A percentile compares a stretch with the other conserved stretches of the same genome.
These are phyloP conservation scores for Alauda arvensis DNA, from an alignment of 2,797 vertebrate species.

Conservation along the genomic window DNA sequence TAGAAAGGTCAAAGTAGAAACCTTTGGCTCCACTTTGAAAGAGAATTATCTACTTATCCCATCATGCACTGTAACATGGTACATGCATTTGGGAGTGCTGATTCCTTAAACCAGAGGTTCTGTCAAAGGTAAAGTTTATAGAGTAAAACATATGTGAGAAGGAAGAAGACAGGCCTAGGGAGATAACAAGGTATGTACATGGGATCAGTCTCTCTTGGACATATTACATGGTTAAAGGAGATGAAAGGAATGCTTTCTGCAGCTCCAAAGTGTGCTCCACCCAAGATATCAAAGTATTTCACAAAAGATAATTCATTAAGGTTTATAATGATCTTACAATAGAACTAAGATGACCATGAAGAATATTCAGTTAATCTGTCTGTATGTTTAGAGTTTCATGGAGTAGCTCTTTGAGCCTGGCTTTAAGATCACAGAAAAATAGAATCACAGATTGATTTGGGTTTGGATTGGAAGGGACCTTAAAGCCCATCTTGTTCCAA, in stretches of 20 bases:
- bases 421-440: not conserved
- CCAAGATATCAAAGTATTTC: not conserved
- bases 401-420: not conserved
- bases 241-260: not conserved
- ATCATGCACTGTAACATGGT: rapidly evolving
- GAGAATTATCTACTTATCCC: not conserved
- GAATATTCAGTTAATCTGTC: not conserved
- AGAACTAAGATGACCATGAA: not conserved
- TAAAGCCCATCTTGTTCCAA: not conserved
- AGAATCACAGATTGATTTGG: not conserved
- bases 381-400: not conserved
- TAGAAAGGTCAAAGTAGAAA: not conserved
- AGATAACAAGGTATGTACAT: not conserved
- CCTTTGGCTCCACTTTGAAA: not conserved
- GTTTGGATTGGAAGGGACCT: not conserved
- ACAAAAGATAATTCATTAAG: not conserved
- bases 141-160: not conserved
- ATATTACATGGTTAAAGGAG: not conserved
- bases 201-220: not conserved
- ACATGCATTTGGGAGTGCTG: not conserved
- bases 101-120: not conserved
- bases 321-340: not conserved
- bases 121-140: not conserved
- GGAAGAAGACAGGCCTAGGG: not conserved
- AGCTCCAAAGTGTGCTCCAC: not conserved